A percentile compares a stretch with the other conserved stretches of the same genome.
These are phyloP conservation scores for Catharus minimus DNA, from an alignment of 2,113 vertebrate species.

Conservation along the genomic window DNA sequence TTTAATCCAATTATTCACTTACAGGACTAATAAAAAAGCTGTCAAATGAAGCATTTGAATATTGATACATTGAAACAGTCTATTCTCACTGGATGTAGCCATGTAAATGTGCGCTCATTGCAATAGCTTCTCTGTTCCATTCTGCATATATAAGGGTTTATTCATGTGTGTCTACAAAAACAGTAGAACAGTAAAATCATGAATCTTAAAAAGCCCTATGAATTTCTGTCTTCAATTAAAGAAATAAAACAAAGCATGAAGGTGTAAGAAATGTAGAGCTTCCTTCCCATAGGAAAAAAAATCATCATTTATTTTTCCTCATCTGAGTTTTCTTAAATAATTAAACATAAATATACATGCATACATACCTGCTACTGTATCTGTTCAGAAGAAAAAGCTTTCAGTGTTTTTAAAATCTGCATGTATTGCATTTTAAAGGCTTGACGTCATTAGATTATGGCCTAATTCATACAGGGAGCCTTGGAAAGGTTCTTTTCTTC, in stretches of 20 bases:
- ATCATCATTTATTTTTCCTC: not conserved
- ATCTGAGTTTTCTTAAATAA: not conserved
- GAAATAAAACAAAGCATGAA: not conserved
- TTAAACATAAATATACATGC: not conserved
- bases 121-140: not conserved
- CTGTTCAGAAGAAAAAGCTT: not conserved
- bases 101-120: not conserved
- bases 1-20: not conserved
- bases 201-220: not conserved
- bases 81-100: not conserved
- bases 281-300: not conserved
- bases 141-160: not conserved
- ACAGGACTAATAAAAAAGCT: not conserved
- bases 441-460: not conserved
- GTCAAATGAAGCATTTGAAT: not conserved
- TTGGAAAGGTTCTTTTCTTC: not conserved
- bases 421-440: not conserved
- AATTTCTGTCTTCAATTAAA: not conserved
- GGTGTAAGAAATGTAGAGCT: not conserved
- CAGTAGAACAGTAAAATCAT: not conserved
- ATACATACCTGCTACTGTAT: not conserved
- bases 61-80: not conserved
- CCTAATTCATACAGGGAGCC: not conserved
- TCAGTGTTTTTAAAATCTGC: not conserved
- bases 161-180: not conserved